Percentiles rank a stretch among this genome's conserved stretches.
These are phyloP conservation scores for Phainopepla nitens DNA, from an alignment of 2,113 vertebrate species.

Conservation along the genomic window DNA sequence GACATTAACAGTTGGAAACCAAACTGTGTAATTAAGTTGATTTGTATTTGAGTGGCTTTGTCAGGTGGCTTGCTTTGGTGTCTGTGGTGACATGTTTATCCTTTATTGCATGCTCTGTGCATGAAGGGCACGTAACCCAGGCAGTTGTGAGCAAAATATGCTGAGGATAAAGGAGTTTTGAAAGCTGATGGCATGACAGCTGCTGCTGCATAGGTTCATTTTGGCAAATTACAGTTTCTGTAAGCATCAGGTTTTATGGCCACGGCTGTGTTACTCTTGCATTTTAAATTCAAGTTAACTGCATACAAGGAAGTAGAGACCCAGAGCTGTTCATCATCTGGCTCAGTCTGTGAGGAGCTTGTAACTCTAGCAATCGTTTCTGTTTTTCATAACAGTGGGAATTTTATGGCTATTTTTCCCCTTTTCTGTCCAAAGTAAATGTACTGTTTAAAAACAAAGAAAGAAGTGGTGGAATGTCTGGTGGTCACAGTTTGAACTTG, in stretches of 20 bases:
- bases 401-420: slow-evolving; percentile 12
- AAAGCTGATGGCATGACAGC: not conserved
- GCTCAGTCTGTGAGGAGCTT: not conserved
- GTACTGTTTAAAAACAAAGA: slow-evolving; percentile 40
- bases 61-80: not conserved
- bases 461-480: not conserved
- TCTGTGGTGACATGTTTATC: not conserved
- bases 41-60: not conserved
- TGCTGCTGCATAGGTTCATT: not conserved
- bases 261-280: not conserved
- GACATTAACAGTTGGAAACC: not conserved
- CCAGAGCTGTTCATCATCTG: slow-evolving; percentile 24
- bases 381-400: slow-evolving; percentile 51
- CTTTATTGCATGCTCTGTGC: not conserved
- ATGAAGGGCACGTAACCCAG: not conserved
- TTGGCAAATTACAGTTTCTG: not conserved
- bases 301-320: not conserved
- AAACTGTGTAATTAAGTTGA: not conserved
- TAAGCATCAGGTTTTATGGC: slow-evolving; percentile 9
- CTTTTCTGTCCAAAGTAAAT: slow-evolving; percentile 32
- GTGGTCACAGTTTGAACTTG: not conserved
- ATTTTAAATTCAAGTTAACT: not conserved
- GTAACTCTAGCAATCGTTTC: slow-evolving; percentile 61
- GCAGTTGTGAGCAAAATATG: not conserved
- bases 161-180: not conserved